These are phyloP conservation scores for Carterocephalus palaemon DNA, from an alignment of 2,888 invertebrate genomes.

Conservation along the genomic window DNA sequence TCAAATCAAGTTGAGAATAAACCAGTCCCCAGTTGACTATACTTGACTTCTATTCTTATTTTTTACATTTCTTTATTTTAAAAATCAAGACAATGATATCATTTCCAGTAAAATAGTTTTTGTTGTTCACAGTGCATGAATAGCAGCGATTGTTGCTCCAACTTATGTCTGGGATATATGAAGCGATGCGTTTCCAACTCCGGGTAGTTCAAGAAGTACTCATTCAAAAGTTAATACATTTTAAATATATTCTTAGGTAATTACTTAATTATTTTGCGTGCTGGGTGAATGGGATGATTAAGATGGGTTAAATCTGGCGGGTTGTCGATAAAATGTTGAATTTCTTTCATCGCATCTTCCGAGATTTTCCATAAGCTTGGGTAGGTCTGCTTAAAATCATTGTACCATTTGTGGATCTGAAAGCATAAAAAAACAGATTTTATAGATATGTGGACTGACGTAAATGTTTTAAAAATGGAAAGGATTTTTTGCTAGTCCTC, in stretches of 20 bases:
- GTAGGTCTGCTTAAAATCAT: slow-evolving; percentile 82
- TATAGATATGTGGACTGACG: too few relatives aligned
- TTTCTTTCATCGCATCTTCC: slow-evolving; percentile 83
- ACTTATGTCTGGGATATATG: slow-evolving; percentile 35
- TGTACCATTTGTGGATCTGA: slow-evolving; percentile 82
- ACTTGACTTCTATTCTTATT: too few relatives aligned
- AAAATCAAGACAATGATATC: too few relatives aligned
- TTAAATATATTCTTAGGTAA: slow-evolving; percentile 15
- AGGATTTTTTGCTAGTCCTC: too few relatives aligned
- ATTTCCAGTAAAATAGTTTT: slow-evolving; percentile 14
- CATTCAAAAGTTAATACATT: slow-evolving; percentile 3
- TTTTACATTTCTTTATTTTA: too few relatives aligned
- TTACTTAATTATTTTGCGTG: slow-evolving; percentile 70
- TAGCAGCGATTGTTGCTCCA: slow-evolving; percentile 35
- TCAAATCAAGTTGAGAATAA: too few relatives aligned
- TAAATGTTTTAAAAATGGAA: too few relatives aligned
- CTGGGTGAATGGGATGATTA: slow-evolving; percentile 86
- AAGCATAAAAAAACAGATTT: slow-evolving; percentile 29
- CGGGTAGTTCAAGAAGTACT: slow-evolving; percentile 28
- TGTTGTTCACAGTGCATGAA: slow-evolving; percentile 32
- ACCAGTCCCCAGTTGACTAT: too few relatives aligned
- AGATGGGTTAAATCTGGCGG: slow-evolving; percentile 85
- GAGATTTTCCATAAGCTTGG: slow-evolving; percentile 85
- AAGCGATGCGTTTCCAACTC: slow-evolving; percentile 39
- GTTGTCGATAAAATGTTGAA: slow-evolving; percentile 82